phyloP scores from a whole-genome alignment of 1,140 invertebrate species.

The Tachypleus tridentatus region DNA sequence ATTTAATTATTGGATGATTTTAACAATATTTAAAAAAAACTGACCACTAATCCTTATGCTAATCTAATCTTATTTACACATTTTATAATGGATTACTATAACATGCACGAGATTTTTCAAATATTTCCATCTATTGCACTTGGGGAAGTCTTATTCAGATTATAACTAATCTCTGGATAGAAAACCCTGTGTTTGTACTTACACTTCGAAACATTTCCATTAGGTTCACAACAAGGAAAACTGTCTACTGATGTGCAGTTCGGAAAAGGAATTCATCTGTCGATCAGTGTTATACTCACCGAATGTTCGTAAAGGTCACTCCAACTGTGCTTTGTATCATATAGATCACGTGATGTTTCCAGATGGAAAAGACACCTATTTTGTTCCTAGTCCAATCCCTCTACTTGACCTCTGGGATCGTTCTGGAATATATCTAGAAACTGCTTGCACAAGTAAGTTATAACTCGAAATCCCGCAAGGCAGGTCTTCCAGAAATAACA shows the following conservation, averaged over 20 bases:
- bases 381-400: conserved; percentile 62
- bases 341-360: conserved; percentile 81
- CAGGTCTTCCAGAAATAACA: background rate
- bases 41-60: no score
- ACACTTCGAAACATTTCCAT: no score
- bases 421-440: conserved; percentile 78
- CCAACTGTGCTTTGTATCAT: conserved; percentile 80
- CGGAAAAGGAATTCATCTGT: conserved; percentile 85
- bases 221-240: conserved; percentile 50
- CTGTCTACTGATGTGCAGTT: conserved; percentile 75
- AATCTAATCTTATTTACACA: no score
- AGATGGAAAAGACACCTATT: conserved; percentile 79
- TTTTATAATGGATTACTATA: no score
- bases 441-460: conserved; percentile 46
- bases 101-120: no score
- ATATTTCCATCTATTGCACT: no score
- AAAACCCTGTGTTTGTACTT: no score
- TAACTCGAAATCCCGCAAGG: background rate
- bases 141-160: no score
- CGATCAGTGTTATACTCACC: conserved; percentile 64
- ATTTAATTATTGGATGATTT: no score
- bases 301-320: conserved; percentile 34
- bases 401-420: conserved; percentile 80
- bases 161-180: no score
- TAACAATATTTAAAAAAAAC: no score